These are phyloP conservation scores for Pocillopora verrucosa DNA, from an alignment of 64 coral and sea anemone genomes.

Conservation along the genomic window DNA sequence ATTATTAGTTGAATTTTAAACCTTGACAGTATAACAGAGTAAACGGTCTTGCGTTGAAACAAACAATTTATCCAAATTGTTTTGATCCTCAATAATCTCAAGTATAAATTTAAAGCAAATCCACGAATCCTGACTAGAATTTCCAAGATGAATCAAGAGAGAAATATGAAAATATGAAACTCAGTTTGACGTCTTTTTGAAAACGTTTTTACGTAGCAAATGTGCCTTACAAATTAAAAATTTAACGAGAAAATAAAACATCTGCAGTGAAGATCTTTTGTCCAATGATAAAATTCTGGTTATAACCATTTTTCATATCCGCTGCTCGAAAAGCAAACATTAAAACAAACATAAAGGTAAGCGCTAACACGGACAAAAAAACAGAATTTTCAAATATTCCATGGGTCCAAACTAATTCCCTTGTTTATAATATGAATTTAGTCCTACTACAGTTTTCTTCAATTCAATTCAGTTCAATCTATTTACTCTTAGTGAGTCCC, in stretches of 20 bases:
- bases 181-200: background rate
- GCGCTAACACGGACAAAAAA: background rate
- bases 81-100: background rate
- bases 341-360: background rate
- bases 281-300: background rate
- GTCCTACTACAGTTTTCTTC: too few relatives aligned
- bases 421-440: too few relatives aligned
- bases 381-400: background rate
- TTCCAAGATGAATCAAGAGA: background rate
- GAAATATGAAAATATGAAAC: background rate
- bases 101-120: background rate
- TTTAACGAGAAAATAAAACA: background rate
- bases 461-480: too few relatives aligned
- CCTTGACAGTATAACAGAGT: background rate
- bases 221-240: background rate
- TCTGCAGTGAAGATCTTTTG: background rate
- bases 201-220: slow-evolving; percentile 6
- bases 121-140: background rate
- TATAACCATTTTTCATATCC: background rate
- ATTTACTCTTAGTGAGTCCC: too few relatives aligned
- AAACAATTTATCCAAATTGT: background rate
- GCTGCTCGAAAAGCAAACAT: background rate
- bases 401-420: background rate
- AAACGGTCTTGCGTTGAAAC: background rate
- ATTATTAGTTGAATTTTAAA: too few relatives aligned